Evolutionary conservation across 2,797 vertebrate genomes (phyloP), one percentile per base, ranked within the genome.

Genomic region (Huso huso): DNA sequence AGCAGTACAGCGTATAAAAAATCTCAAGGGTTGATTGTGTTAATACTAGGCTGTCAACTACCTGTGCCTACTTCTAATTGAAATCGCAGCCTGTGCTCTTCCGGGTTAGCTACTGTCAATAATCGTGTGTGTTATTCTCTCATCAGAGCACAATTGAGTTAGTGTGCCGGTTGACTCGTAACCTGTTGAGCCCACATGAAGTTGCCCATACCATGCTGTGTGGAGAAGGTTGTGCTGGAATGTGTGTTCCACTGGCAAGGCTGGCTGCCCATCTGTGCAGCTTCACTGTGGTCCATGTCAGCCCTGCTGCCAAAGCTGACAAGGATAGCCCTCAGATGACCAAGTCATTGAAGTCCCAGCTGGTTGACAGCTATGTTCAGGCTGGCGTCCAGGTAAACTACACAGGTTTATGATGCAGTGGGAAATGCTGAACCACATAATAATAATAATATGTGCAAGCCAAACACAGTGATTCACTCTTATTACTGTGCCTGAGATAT

Each of bases 231-330:
- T 72, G 70, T 62, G 52, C 66, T 49, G 52, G 70, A 50, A 62
- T 60, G 23, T 69, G 51, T 10, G 15, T 52, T 48, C 64, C 59
- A 49, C 10, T 74, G 65, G 65, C 63, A 8, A 69, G 63, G 6
- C 70, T 74, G n/a, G 70, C 73, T 15, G 70, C 70, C 51, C 70
- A 74, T 48, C 13, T 74, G 4, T 66, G 70, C 53, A 66, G 70
- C 15, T 74, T 70, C 18, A 63, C 1, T 53, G 49, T 72, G 37
- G 63, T 74, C 7, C 73, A 70, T 7, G n/a, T 70, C 18, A 63
- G 60, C 0, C 63, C 66, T 51, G 49, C 59, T 48, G 53, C 49
- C 49, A 72, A 64, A 63, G 48, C 48, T 11, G 65, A 59, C 11
- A 51, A 58, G 49, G 64, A 50, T 37, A 37, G 23, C 23, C 64